A percentile compares a stretch with the other conserved stretches of the same genome.
Evolutionary conservation across 2,888 invertebrate species (phyloP).

Genomic region (Lampropteryx suffumata): DNA sequence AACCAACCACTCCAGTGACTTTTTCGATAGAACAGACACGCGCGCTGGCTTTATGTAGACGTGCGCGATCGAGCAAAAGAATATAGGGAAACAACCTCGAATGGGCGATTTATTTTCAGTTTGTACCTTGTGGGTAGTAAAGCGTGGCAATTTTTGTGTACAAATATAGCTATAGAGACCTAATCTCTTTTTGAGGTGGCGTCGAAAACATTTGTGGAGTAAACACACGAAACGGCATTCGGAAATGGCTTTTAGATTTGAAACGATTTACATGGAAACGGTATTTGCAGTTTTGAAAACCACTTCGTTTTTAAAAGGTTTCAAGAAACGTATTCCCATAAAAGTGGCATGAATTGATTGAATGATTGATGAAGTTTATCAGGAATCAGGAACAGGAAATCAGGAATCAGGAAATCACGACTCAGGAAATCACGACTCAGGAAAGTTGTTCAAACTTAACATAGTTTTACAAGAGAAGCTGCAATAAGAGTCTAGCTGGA

Average conservation of each 20-base stretch:
- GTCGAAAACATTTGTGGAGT: conserved; percentile 13
- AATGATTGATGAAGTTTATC: too few species aligned
- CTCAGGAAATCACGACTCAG: background rate
- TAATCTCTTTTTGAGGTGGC: conserved; percentile 28
- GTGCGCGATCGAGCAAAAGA: conserved; percentile 25
- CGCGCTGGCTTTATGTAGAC: conserved; percentile 18
- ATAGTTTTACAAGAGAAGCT: background rate
- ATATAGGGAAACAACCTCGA: conserved; percentile 19
- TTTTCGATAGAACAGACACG: conserved; percentile 36
- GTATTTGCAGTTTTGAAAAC: background rate
- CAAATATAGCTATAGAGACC: conserved; percentile 21
- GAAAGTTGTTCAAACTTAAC: background rate
- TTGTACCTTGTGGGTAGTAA: conserved; percentile 24
- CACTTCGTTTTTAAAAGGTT: too few species aligned
- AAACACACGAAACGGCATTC: conserved; percentile 22
- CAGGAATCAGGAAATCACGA: too few species aligned
- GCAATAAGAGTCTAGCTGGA: too few species aligned
- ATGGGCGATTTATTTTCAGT: conserved; percentile 29
- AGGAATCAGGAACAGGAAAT: too few species aligned
- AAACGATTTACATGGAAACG: too few species aligned
- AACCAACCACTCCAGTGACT: conserved; percentile 33
- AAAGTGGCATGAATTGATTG: too few species aligned
- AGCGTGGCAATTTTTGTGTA: conserved; percentile 25
- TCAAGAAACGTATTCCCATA: background rate
- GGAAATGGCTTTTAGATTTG: conserved; percentile 18